phyloP scores from a whole-genome alignment of 2,888 invertebrate species.

The Tachina lurida region DNA sequence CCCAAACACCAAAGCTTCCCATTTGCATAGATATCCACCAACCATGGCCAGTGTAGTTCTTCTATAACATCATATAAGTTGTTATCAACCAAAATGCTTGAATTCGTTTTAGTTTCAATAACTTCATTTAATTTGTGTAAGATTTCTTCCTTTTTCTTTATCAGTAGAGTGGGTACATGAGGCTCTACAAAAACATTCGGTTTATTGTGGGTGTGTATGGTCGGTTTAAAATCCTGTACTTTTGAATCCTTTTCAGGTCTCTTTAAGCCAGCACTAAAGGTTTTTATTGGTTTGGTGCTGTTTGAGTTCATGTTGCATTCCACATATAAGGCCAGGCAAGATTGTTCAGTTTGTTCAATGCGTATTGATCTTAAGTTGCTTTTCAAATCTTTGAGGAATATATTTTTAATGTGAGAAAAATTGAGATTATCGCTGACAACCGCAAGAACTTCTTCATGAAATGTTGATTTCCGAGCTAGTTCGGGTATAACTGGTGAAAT shows the following conservation, averaged over 20 bases:
- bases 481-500: constrained; percentile 77
- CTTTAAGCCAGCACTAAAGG: constrained; percentile 76
- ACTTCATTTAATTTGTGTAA: constrained; percentile 76
- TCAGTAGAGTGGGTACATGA: constrained; percentile 69
- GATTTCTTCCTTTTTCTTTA: constrained; percentile 77
- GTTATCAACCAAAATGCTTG: constrained; percentile 77
- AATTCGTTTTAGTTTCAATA: constrained; percentile 78
- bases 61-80: constrained; percentile 79
- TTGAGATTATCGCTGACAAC: constrained; percentile 75
- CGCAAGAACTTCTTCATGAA: constrained; percentile 65
- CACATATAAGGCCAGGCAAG: constrained; percentile 79
- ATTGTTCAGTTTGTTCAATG: constrained; percentile 68
- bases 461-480: constrained; percentile 63
- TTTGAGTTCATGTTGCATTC: constrained; percentile 79
- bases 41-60: constrained; percentile 87
- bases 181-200: constrained; percentile 78
- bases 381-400: constrained; percentile 28
- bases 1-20: constrained; percentile 89
- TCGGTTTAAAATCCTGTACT: constrained; percentile 73
- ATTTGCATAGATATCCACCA: constrained; percentile 88
- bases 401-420: constrained; percentile 66
- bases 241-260: constrained; percentile 24
- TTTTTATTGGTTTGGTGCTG: constrained; percentile 76
- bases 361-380: constrained; percentile 71
- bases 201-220: constrained; percentile 73